Conservation (phyloP, 2,797 vertebrate species). For the Adrianichthys oophorus region DNA sequence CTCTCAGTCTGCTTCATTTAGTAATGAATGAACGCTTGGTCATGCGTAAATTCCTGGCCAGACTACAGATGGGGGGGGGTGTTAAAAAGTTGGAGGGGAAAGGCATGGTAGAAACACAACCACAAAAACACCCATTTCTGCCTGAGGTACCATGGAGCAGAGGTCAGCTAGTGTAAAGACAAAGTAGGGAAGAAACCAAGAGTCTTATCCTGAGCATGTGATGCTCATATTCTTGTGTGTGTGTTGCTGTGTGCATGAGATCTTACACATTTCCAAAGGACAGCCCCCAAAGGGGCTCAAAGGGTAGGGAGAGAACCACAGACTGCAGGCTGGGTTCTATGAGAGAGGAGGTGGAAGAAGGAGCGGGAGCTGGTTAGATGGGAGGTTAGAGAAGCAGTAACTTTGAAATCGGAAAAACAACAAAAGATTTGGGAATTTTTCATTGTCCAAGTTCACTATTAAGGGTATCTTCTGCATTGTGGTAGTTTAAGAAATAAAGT, state of each 20-base stretch:
- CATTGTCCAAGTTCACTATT: background rate
- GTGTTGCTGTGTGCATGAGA: conserved; percentile 33
- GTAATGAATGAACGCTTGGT: conserved; percentile 5
- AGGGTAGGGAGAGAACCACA: conserved; percentile 33
- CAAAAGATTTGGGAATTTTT: conserved; percentile 1
- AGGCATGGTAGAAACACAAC: conserved; percentile 1
- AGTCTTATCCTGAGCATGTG: conserved; percentile 80
- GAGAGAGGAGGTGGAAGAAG: conserved; percentile 33
- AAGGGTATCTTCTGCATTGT: background rate
- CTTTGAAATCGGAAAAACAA: background rate
- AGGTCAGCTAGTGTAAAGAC: conserved; percentile 65
- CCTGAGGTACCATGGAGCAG: conserved; percentile 40
- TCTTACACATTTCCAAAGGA: conserved; percentile 50
- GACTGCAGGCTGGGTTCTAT: conserved; percentile 22
- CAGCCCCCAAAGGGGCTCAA: conserved; percentile 55
- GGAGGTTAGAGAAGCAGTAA: conserved; percentile 11
- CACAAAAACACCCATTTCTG: conserved; percentile 22
- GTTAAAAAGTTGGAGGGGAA: background rate
- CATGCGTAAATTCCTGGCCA: conserved; percentile 23
- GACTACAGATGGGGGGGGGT: conserved; percentile 2
- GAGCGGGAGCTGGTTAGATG: conserved; percentile 30
- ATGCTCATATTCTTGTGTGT: conserved; percentile 39
- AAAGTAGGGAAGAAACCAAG: conserved; percentile 49
- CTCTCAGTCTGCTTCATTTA: conserved; percentile 8
- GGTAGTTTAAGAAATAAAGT: background rate